These are phyloP conservation scores for Netta rufina DNA, from an alignment of 2,797 vertebrate genomes.

Conservation along the genomic window DNA sequence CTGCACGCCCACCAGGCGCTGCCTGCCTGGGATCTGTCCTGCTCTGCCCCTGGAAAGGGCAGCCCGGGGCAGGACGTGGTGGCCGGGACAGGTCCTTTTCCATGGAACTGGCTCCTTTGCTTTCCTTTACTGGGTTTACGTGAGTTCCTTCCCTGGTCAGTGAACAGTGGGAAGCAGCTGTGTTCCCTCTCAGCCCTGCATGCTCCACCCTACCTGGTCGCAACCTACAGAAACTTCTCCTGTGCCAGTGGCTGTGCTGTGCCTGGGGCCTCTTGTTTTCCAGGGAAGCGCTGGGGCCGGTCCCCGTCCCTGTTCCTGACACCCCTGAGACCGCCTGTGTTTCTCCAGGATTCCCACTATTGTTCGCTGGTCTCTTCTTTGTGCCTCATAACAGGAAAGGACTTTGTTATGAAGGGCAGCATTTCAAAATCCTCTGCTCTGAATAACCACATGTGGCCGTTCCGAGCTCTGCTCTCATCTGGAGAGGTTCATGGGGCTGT, in stretches of 20 bases:
- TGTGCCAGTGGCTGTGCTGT: neutral
- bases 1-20: neutral
- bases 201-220: neutral
- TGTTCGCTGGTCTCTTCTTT: neutral
- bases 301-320: neutral
- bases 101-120: neutral
- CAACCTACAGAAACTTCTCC: neutral
- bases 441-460: neutral
- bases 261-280: neutral
- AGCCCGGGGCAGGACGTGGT: rapidly evolving
- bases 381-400: neutral
- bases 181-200: neutral
- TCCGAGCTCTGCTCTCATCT: neutral
- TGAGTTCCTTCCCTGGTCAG: neutral
- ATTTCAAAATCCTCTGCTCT: neutral
- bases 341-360: neutral
- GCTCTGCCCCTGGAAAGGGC: neutral
- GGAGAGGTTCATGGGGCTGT: neutral
- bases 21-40: neutral
- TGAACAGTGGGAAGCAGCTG: neutral
- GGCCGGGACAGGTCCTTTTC: neutral
- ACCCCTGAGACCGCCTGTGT: neutral
- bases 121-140: neutral
- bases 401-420: neutral
- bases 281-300: neutral